Percentiles rank a stretch among this genome's conserved stretches.
phyloP scores from a whole-genome alignment of 2,888 invertebrate species.

The Glyphotaelius pellucidus region DNA sequence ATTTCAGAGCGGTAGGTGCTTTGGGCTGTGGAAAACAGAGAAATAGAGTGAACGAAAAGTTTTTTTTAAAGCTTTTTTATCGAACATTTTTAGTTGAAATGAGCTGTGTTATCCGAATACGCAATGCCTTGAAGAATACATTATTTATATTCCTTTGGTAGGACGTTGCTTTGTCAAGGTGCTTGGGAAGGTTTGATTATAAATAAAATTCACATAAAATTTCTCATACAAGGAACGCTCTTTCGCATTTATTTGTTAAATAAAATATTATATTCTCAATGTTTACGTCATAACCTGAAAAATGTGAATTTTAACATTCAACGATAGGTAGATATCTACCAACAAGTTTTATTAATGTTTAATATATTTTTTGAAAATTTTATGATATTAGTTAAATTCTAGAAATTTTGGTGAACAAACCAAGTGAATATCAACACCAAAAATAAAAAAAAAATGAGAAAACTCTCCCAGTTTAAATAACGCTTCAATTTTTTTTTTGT shows the following conservation, averaged over 20 bases:
- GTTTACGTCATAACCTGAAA: background rate
- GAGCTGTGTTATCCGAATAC: conserved; percentile 15
- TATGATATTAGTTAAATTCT: too few species aligned
- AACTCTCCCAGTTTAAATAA: background rate
- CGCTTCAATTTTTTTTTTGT: background rate
- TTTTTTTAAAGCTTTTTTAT: conserved; percentile 57
- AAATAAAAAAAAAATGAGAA: background rate
- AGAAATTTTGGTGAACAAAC: background rate
- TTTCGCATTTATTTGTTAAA: background rate
- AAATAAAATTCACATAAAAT: conserved; percentile 2
- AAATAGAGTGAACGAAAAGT: conserved; percentile 40
- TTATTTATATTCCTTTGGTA: conserved; percentile 17
- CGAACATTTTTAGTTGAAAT: conserved; percentile 45
- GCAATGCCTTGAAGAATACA: background rate
- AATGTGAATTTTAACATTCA: background rate
- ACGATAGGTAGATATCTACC: background rate
- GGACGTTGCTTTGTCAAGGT: background rate
- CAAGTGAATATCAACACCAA: background rate
- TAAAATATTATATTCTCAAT: background rate
- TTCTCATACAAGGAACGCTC: background rate
- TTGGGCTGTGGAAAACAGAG: background rate
- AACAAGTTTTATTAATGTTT: background rate
- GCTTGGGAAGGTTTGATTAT: background rate
- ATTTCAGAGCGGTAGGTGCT: conserved; percentile 17
- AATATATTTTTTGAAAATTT: background rate